phyloP scores from a whole-genome alignment of 2,113 vertebrate genomes.

The Dendropsophus ebraccatus region DNA sequence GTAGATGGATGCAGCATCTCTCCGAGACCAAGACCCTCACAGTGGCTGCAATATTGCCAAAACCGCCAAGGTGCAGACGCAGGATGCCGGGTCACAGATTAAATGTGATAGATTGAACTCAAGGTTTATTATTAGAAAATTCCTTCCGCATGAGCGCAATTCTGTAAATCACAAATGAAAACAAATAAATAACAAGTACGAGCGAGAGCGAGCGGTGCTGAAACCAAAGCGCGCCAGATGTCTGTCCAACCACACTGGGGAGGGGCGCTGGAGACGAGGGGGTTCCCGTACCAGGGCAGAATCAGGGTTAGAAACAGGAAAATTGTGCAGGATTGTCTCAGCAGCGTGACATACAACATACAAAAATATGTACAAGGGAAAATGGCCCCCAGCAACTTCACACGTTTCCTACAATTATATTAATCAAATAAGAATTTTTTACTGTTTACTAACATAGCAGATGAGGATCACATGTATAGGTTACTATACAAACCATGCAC shows the following conservation, averaged over 20 bases:
- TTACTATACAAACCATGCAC: too few species aligned
- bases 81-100: neutral
- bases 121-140: constrained; percentile 28
- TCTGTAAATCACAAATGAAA: neutral
- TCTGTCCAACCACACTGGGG: neutral
- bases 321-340: too few species aligned
- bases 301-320: neutral
- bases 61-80: neutral
- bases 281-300: neutral
- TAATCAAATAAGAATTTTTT: too few species aligned
- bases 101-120: neutral
- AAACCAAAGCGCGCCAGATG: constrained; percentile 26
- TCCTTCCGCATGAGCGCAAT: neutral
- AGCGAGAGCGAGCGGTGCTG: neutral
- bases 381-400: too few species aligned
- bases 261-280: neutral
- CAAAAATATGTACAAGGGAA: too few species aligned
- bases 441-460: too few species aligned
- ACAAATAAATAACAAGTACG: constrained; percentile 36
- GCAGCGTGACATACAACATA: too few species aligned
- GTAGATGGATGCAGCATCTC: neutral
- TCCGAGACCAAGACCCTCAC: neutral
- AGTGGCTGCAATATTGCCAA: neutral
- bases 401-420: too few species aligned
- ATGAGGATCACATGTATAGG: too few species aligned